Base-by-base conservation (phyloP, 1,140 invertebrate genomes). In the Drosophila baimaii region DNA sequence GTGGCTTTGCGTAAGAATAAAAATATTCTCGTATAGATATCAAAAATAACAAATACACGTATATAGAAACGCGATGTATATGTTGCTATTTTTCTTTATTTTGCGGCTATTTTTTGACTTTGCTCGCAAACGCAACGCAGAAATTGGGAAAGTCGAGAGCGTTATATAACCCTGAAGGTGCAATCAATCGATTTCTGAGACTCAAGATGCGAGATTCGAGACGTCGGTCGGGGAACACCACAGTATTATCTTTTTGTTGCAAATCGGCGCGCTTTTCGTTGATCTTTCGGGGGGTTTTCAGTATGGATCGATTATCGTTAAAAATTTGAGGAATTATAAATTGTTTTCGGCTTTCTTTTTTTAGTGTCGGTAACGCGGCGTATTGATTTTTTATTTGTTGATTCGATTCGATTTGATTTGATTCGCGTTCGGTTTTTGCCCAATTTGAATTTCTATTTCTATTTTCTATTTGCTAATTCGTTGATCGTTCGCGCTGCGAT, bases 401-500 rank as follows among this genome's bases (percentile, higher is more conserved):
- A 12, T 37, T 47, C 31, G 15, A 39, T 47, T 72, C 31, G 25
- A 54, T 31, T 66, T 1, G 46, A 29, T 70, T 41, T 15, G 47
- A 66, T 69, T 49, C 35, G 51, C 41, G 68, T 58, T 41, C 33
- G 39, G 13, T 35, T 54, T 52, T 62, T 59, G 64, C 55, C 55
- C 47, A 78, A 78, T 72, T 71, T 72, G 56, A 63, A 51, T 77
- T 65, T 57, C 69, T 79, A 76, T 72, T 82, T 74, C 57, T 82
- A 77, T 57, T 62, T 66, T 74, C 80, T 83, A 82, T 83, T 63
- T 72, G 58, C 81, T 85, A 85, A 79, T 84, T 89, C 84, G 82
- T 83, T 80, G 62, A 81, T 86, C 82, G 84, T 86, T 88, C 80
- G 84, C 84, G 84, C 81, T 88, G 83, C 83, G 83, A 83, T 88